Base-by-base conservation (phyloP, 2,113 vertebrate species). In the Eidolon helvum region DNA sequence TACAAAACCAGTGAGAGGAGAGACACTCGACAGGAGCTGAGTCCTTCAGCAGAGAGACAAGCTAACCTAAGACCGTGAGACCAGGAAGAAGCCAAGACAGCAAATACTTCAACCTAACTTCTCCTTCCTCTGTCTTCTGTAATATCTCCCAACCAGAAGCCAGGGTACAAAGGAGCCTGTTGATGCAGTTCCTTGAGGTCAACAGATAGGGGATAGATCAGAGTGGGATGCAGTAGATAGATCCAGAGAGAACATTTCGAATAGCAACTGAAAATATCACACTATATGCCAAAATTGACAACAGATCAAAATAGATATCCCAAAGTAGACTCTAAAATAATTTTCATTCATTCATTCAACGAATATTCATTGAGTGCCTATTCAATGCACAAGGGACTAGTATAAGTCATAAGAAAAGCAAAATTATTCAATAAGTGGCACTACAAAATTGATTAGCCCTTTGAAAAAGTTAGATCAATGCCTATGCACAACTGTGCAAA, bases 351-450 rank as follows among this genome's bases (percentile, higher is more conserved):
- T 43, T 93, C 21, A 63, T 45, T 77, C 15, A 79, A 55, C 15
- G 50, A 59, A 78, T 86, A 87, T 33, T 74, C 30, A 72, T 33
- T 80, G 69, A 94, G 26, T 65, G 22, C 24, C 38, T 61, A 19
- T 5, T 80, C 66, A 38, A 12, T 30, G 24, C 11, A 53, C 40
- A 43, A 35, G 26, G 66, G 6, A 55, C 28, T 89, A 43, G 10
- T 55, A 8, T 87, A 95, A 71, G 48, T 92, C 59, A 85, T 35
- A 61, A 69, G 84, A 57, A 72, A 96, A 63, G 21, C 4, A 59
- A 88, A 53, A 89, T 66, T 89, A 38, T 92, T 96, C 72, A 93
- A 50, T 72, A 87, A 86, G 78, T 57, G 35, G n/a, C 48, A 79
- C 43, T 87, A 53, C 75, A 72, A 88, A 95, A 80, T 55, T 48